Base-by-base conservation (phyloP, 1,140 invertebrate genomes). In the Cheumatopsyche charites region DNA sequence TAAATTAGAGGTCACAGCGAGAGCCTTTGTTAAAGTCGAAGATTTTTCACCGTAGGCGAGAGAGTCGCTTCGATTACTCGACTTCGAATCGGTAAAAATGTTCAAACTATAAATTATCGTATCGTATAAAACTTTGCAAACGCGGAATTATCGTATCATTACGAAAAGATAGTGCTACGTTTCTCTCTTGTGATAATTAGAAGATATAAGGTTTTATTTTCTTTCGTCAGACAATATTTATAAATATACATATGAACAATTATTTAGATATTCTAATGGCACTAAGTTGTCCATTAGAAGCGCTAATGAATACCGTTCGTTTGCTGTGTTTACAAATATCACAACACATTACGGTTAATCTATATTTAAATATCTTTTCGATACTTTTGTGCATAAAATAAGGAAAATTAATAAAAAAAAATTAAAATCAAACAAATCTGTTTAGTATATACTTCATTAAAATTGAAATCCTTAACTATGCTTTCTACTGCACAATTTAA, bases 1-100 rank as follows among this genome's bases (percentile, higher is more conserved):
- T 66, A 66, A 66, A 66, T 66, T 66, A 58, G 55, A 58, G 55
- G 55, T 58, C 23, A 58, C 55, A 19, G 21, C 21, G 55, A 19
- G 55, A 58, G 15, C 15, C 47, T 52, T 19, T 52, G 15, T 52
- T 52, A 19, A 13, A 19, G 21, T 19, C 21, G 55, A 58, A 58
- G 55, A 58, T 58, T 58, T 58, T 58, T 58, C 55, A 58, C 55
- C 19, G 55, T 58, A 58, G 55, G 55, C 55, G 55, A 58, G 55
- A 58, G 7, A 25, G 19, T 4, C 29, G 29, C 29, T 36, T 36
- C 29, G 3, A 36, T 36, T 4, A 36, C 29, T 9, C 29, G 9
- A 36, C 29, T 36, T 36, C 3, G 9, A 36, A 36, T 36, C 29
- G 29, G 29, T 36, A 36, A 36, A 36, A 36, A 36, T 36, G 3